Base-by-base conservation (phyloP, 2,888 invertebrate species). In the Aphodius granarius region DNA sequence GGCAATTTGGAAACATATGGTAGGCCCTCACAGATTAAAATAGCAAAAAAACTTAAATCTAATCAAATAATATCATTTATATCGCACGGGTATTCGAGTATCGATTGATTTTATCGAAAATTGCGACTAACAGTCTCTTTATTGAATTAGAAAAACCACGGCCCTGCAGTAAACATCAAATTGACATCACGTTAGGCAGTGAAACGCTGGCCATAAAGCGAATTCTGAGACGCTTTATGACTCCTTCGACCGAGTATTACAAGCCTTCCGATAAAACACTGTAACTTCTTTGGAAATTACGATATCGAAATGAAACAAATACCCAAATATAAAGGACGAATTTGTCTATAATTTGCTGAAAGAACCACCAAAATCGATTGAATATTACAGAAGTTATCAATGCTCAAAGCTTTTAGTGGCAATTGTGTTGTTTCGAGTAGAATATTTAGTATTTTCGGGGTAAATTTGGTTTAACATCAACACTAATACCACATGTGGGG, bases 111-210 rank as follows among this genome's bases (percentile, higher is more conserved):
- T 43, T 43, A 43, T 43, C 43, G 43, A 0, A 43, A 13, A 43
- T 43, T 43, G 43, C 43, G 3, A 43, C 43, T 43, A 43, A 43
- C 6, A 43, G 43, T 43, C 43, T 43, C 43, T 43, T 43, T 43
- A 43, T 43, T 43, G 43, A 43, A 43, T 43, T 43, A 43, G 43
- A 43, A 43, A 43, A 43, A 83, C 82, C 85, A 82, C 84, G 79
- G 81, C 83, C 82, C 83, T 83, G 84, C 81, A 81, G 84, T 86
- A 86, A 86, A 86, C 83, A 83, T 84, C 84, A 85, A 86, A 86
- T 85, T 84, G 85, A 85, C 85, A 84, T 83, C 84, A 84, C 83
- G 83, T 82, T n/a, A 82, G 82, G 82, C 82, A 81, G 83, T 82
- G 80, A 83, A 82, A 81, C 81, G 80, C 21, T 82, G 83, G 85